Conservation (phyloP, 2,888 invertebrate species). For the Calephelis perditalis region DNA sequence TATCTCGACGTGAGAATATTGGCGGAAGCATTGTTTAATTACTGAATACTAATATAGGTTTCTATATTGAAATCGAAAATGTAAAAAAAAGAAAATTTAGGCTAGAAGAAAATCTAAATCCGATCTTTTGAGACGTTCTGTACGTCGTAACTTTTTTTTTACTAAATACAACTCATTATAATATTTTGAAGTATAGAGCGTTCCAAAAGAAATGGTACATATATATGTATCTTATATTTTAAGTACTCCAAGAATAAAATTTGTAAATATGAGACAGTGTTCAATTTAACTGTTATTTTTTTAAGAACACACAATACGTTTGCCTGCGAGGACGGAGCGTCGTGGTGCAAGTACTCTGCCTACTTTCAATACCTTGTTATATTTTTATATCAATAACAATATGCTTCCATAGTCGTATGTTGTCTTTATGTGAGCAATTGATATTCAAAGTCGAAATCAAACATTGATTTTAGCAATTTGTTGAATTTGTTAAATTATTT, state of each 20-base stretch:
- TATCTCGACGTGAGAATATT: slow-evolving; percentile 35
- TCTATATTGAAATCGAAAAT: slow-evolving; percentile 53
- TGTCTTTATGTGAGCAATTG: slow-evolving; percentile 1
- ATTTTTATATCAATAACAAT: slow-evolving; percentile 39
- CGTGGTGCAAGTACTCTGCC: slow-evolving; percentile 38
- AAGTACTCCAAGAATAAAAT: slow-evolving; percentile 43
- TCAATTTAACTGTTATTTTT: slow-evolving; percentile 71
- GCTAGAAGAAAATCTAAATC: slow-evolving; percentile 42
- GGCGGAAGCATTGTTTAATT: slow-evolving; percentile 50
- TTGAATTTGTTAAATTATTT: too few relatives aligned
- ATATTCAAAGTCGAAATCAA: too few relatives aligned
- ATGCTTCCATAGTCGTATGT: slow-evolving; percentile 11
- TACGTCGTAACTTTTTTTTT: slow-evolving; percentile 22
- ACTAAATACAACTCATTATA: slow-evolving; percentile 32
- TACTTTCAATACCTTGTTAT: slow-evolving; percentile 31
- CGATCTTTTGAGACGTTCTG: slow-evolving; percentile 36
- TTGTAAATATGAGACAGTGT: slow-evolving; percentile 71
- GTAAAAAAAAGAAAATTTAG: slow-evolving; percentile 45
- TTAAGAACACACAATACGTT: slow-evolving; percentile 59
- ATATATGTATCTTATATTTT: slow-evolving; percentile 53
- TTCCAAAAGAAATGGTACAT: slow-evolving; percentile 40
- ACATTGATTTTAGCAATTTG: too few relatives aligned
- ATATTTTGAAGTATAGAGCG: slow-evolving; percentile 45
- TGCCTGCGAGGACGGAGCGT: slow-evolving; percentile 35
- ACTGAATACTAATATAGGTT: slow-evolving; percentile 58